Evolutionary conservation across 2,797 vertebrate genomes (phyloP).

Genomic region (Ctenopoma kingsleyae): DNA sequence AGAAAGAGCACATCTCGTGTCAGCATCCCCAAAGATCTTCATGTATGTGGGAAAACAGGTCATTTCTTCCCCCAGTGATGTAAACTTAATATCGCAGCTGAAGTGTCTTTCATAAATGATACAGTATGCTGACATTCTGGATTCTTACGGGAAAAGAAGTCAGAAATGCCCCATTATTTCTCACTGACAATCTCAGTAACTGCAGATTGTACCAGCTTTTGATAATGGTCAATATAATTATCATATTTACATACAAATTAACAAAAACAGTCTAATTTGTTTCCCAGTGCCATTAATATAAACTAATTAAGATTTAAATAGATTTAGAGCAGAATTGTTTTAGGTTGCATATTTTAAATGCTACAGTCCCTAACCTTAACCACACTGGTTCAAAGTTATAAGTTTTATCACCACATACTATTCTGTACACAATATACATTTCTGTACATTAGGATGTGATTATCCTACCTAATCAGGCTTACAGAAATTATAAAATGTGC

Average conservation of each 20-base stretch:
- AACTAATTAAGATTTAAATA: too few species aligned
- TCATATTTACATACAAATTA: not conserved
- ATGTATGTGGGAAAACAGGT: not conserved
- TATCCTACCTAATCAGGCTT: not conserved
- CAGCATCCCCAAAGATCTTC: not conserved
- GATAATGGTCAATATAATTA: too few species aligned
- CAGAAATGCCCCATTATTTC: not conserved
- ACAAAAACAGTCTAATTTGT: not conserved
- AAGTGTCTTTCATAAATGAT: not conserved
- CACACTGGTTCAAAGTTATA: not conserved
- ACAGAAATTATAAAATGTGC: not conserved
- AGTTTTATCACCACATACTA: not conserved
- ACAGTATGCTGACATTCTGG: not conserved
- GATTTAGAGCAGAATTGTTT: slow-evolving; percentile 4
- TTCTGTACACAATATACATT: not conserved
- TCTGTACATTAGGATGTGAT: too few species aligned
- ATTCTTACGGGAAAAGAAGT: not conserved
- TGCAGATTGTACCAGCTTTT: too few species aligned
- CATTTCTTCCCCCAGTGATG: not conserved
- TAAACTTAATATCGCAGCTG: not conserved
- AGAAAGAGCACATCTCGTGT: not conserved
- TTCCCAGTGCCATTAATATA: not conserved
- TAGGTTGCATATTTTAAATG: not conserved
- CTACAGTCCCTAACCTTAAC: not conserved
- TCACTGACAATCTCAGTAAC: not conserved